Conservation (phyloP, 2,113 vertebrate species). For the Xenopus tropicalis region UCB_Xtro_10.0 CM004444.2:103966501-103967000, state of each 20-base stretch:
- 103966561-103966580: slow-evolving; percentile 45
- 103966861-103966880: slow-evolving; percentile 63
- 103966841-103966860: slow-evolving; percentile 61
- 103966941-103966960: slow-evolving; percentile 53
- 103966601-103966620: slow-evolving; percentile 54
- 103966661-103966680: slow-evolving; percentile 53
- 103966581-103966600: slow-evolving; percentile 54
- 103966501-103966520: slow-evolving; percentile 17
- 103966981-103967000: slow-evolving; percentile 47
- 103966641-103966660: slow-evolving; percentile 50
- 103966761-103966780: slow-evolving; percentile 52
- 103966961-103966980: slow-evolving; percentile 44
- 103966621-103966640: slow-evolving; percentile 57
- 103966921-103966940: slow-evolving; percentile 48
- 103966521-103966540: slow-evolving; percentile 6
- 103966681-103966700: slow-evolving; percentile 49
- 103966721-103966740: slow-evolving; percentile 50
- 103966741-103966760: slow-evolving; percentile 44
- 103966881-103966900: slow-evolving; percentile 57
- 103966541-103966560: slow-evolving; percentile 46
- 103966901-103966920: slow-evolving; percentile 58
- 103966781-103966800: slow-evolving; percentile 15
- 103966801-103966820: slow-evolving; percentile 46
- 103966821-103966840: slow-evolving; percentile 45
- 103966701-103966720: slow-evolving; percentile 51